Evolutionary conservation across 1,140 invertebrate genomes (phyloP), one percentile per base, ranked within the genome.

Genomic region (Doryteuthis pealeii): DNA sequence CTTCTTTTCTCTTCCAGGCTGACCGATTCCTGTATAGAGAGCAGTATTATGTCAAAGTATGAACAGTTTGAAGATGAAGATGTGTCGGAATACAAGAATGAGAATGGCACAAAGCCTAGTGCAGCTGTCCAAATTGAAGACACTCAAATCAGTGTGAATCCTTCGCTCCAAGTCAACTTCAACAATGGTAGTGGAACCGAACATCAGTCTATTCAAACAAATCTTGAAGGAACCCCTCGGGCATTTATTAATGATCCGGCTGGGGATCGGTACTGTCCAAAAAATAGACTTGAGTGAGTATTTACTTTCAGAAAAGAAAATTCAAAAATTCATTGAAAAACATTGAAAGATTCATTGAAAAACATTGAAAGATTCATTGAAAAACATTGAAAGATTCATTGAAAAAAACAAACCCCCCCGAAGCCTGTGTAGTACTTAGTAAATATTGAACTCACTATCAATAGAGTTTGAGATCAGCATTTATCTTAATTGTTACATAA

Each of bases 211-310:
- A 40, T 40, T 40, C 35, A 40, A 10, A 40, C 35, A 5, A 40
- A 40, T 10, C 35, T 40, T 40, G 35, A 40, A 40, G 35, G 35
- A 40, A 40, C 35, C 4, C 10, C 10, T 40, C 35, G 35, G 35
- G 35, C 35, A n/a, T 62, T 5, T 62, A 30, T 62, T 15, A 15
- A 62, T 15, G 58, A 62, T 30, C 58, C 58, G 2, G 58, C 58
- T 26, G 28, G 28, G 22, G 28, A n/a, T n/a, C 58, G 28, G 22
- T 62, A 62, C 58, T 26, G 3, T 4, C 58, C 58, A 62, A n/a
- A 62, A 62, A 62, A n/a, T 26, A 62, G 28, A 62, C 15, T 5
- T 62, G 58, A 62, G 58, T 62, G 28, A 62, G 58, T 62, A 62
- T 30, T 62, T 62, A 14, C 12, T 12, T 12, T 54, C n/a, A 54